phyloP scores from a whole-genome alignment of 2,888 invertebrate species.

The Diarsia mendica region DNA sequence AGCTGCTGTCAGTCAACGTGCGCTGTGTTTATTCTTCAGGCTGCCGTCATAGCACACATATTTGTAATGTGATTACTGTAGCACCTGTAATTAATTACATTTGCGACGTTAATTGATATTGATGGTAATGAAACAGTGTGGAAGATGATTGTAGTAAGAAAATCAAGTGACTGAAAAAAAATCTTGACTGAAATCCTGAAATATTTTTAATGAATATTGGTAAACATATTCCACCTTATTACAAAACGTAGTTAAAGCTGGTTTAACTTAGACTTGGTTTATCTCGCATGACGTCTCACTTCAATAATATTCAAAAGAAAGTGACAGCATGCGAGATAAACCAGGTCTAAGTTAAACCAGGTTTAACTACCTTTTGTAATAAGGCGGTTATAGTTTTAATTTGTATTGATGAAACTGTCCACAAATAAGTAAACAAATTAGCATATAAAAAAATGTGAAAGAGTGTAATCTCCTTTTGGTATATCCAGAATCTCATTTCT shows the following conservation, averaged over 20 bases:
- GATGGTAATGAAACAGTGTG: slow-evolving; percentile 11
- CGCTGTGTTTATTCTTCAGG: slow-evolving; percentile 40
- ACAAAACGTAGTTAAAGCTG: no score
- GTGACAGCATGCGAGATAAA: no score
- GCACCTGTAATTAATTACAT: slow-evolving; percentile 57
- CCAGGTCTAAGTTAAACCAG: no score
- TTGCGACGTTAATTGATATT: slow-evolving; percentile 50
- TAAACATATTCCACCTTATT: no score
- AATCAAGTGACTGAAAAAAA: slow-evolving; percentile 25
- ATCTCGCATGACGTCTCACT: no score
- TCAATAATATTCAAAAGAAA: no score
- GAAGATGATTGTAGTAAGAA: slow-evolving; percentile 1
- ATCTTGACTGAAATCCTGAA: no score
- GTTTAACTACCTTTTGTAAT: no score
- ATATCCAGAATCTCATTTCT: neutral
- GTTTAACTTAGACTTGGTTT: no score
- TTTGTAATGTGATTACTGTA: slow-evolving; percentile 61
- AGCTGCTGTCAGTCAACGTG: slow-evolving; percentile 49
- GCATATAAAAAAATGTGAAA: neutral
- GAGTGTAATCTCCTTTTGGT: neutral
- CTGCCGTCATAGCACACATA: slow-evolving; percentile 53
- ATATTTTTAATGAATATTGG: no score
- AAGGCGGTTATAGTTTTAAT: neutral
- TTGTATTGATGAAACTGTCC: neutral
- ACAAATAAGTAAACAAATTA: neutral